Percentiles rank a stretch among this genome's conserved stretches.
Evolutionary conservation across 2,113 vertebrate genomes (phyloP).

Genomic region (Anseranas semipalmata): DNA sequence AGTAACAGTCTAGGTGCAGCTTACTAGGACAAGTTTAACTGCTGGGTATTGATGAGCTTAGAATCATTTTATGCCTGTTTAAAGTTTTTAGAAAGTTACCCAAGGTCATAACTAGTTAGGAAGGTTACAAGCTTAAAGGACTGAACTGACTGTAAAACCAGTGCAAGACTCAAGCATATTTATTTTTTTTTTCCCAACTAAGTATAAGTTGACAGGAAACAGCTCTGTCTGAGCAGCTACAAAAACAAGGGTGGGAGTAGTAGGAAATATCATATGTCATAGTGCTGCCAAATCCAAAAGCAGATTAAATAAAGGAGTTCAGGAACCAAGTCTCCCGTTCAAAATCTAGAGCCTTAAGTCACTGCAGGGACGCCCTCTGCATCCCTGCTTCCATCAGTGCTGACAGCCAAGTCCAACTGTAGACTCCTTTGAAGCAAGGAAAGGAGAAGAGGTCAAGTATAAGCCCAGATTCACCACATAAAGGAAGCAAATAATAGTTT

Average conservation of each 20-base stretch:
- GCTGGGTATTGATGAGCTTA: neutral
- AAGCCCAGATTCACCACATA: neutral
- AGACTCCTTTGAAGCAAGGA: neutral
- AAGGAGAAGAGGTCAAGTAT: neutral
- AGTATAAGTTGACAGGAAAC: neutral
- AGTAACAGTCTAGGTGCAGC: neutral
- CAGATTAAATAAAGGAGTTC: neutral
- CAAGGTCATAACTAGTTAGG: neutral
- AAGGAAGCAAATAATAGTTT: neutral
- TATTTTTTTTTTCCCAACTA: neutral
- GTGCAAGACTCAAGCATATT: fast-evolving
- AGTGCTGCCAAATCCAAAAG: neutral
- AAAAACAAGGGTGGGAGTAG: neutral
- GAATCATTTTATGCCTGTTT: neutral
- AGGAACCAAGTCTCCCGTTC: neutral
- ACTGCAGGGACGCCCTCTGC: neutral
- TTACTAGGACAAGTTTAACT: neutral
- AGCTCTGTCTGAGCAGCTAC: neutral
- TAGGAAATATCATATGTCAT: neutral
- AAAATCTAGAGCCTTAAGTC: neutral
- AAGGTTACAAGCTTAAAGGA: neutral
- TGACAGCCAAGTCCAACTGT: neutral
- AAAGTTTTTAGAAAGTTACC: neutral
- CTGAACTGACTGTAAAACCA: neutral
- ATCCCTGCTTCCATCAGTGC: neutral